A percentile compares a stretch with the other conserved stretches of the same genome.
Evolutionary conservation across 1,140 invertebrate species (phyloP).

Genomic region (Pachypeltis micranthus): DNA sequence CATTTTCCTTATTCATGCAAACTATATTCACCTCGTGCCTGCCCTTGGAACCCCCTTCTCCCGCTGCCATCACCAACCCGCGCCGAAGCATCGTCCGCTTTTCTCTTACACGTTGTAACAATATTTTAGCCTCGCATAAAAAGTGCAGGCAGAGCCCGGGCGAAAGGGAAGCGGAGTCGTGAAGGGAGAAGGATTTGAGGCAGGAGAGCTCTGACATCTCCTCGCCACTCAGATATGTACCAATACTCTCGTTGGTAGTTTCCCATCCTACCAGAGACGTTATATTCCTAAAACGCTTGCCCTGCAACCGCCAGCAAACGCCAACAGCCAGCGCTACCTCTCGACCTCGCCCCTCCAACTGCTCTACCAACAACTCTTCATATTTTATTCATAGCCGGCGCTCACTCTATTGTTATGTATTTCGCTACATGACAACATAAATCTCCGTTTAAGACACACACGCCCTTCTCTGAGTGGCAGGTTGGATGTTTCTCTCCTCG

Average conservation of each 20-base stretch:
- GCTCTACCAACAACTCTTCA: no score
- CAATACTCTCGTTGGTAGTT: constrained; percentile 2
- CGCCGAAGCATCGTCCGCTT: no score
- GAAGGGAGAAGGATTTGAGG: constrained; percentile 3
- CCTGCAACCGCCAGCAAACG: no score
- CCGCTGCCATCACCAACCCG: background rate
- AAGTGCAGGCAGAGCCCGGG: background rate
- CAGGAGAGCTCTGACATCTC: background rate
- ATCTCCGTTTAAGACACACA: constrained; percentile 3
- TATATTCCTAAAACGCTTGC: background rate
- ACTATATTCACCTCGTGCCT: constrained; percentile 16
- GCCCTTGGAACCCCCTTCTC: background rate
- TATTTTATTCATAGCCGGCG: constrained; percentile 4
- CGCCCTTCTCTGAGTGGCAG: constrained; percentile 3
- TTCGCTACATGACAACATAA: constrained; percentile 9
- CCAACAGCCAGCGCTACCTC: background rate
- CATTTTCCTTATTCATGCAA: constrained; percentile 14
- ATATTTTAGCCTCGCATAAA: constrained; percentile 10
- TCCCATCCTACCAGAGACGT: background rate
- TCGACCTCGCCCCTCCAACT: background rate
- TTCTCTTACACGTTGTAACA: constrained; percentile 14
- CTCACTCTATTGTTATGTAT: constrained; percentile 6
- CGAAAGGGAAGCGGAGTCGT: no score
- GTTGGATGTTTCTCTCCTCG: constrained; percentile 3
- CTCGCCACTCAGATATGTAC: constrained; percentile 3